phyloP scores from a whole-genome alignment of 2,113 vertebrate genomes.

The Leptocoma aspasia region DNA sequence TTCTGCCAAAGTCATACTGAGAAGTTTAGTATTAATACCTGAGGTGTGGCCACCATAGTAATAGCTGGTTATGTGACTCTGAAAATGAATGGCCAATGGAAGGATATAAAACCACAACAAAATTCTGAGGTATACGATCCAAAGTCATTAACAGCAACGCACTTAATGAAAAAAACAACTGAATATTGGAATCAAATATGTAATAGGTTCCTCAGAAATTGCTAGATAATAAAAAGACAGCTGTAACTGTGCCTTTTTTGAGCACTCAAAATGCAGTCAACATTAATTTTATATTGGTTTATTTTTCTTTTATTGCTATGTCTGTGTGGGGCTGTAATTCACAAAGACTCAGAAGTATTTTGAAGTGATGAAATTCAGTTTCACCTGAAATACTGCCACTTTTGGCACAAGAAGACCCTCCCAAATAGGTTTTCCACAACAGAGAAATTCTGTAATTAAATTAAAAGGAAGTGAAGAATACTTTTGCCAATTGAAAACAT shows the following conservation, averaged over 20 bases:
- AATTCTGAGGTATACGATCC: neutral
- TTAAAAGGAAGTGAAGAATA: neutral
- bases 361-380: neutral
- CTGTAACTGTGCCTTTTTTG: neutral
- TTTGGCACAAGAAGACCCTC: neutral
- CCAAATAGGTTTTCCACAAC: neutral
- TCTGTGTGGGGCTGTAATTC: neutral
- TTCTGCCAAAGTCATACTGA: neutral
- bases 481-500: constrained; percentile 1
- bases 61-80: neutral
- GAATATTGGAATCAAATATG: neutral
- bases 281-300: neutral
- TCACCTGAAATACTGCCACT: neutral
- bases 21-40: neutral
- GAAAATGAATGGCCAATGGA: neutral
- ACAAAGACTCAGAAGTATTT: neutral
- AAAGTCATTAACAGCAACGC: neutral
- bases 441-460: neutral
- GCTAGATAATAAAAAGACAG: neutral
- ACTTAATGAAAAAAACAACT: neutral
- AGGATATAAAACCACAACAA: constrained; percentile 3
- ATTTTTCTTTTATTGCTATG: neutral
- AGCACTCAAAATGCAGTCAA: neutral
- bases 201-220: neutral
- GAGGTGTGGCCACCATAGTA: neutral